Evolutionary conservation across 2,113 vertebrate genomes (phyloP).

Genomic region (Saguinus imperator): DNA sequence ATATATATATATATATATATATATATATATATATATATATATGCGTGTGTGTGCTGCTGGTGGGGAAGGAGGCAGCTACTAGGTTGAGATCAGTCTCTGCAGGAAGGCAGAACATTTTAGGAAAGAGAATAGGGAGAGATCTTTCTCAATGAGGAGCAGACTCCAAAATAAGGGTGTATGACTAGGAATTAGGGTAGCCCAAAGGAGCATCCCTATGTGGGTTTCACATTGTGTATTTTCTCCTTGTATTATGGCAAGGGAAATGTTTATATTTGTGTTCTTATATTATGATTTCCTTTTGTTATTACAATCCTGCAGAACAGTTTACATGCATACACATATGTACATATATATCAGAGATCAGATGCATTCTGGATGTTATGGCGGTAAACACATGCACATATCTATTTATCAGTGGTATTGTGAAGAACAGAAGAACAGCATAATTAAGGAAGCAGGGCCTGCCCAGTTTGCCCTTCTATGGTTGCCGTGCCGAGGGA

Average conservation of each 20-base stretch:
- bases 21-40: no score
- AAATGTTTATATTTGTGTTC: not conserved
- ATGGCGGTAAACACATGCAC: not conserved
- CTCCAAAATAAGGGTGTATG: not conserved
- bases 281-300: not conserved
- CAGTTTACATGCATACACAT: not conserved
- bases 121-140: not conserved
- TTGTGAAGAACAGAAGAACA: not conserved
- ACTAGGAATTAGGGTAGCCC: not conserved
- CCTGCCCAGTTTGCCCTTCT: not conserved
- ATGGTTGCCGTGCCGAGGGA: fast-evolving
- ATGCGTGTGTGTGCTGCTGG: not conserved
- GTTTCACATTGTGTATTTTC: not conserved
- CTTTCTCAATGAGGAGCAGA: not conserved
- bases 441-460: not conserved
- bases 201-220: fast-evolving
- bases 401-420: fast-evolving
- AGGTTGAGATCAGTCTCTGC: not conserved
- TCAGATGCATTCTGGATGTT: no score
- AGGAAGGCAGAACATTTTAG: not conserved
- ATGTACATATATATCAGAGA: not conserved
- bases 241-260: not conserved
- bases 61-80: not conserved
- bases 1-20: no score
- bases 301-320: not conserved